These are phyloP conservation scores for Castor canadensis DNA, from an alignment of 2,113 vertebrate species.

Conservation along the genomic window DNA sequence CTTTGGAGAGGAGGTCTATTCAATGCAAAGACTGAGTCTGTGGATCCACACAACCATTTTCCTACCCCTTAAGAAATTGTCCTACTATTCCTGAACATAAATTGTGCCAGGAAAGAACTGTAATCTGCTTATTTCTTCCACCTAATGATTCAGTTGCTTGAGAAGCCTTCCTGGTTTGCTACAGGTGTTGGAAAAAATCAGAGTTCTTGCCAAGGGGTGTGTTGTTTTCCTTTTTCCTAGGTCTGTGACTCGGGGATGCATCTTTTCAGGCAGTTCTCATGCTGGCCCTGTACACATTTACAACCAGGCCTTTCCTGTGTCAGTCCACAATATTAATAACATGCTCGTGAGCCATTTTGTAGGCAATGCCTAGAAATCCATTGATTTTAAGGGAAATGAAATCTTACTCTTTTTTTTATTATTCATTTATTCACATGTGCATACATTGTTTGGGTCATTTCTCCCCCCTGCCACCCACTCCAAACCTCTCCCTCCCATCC, in stretches of 20 bases:
- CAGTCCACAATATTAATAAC: accelerated
- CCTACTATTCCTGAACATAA: neutral
- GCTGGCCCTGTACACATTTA: neutral
- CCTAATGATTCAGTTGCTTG: constrained; percentile 8
- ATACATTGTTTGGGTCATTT: no score
- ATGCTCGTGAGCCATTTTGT: neutral
- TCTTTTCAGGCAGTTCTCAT: neutral
- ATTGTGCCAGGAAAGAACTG: neutral
- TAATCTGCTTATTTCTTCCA: constrained; percentile 15
- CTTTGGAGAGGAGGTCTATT: neutral
- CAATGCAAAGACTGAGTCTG: no score
- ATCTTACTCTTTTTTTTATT: no score
- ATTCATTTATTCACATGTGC: no score
- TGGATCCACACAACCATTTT: neutral
- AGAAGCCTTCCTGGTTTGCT: neutral
- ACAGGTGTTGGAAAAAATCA: neutral
- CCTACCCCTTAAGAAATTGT: neutral
- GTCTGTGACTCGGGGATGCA: neutral
- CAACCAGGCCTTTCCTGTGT: neutral
- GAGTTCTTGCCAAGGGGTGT: neutral
- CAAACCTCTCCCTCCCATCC: no score
- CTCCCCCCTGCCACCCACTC: no score
- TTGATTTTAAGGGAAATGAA: neutral
- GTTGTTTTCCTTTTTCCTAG: neutral
- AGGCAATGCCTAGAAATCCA: neutral